phyloP scores from a whole-genome alignment of 2,797 vertebrate genomes.

The Centroberyx gerrardi region DNA sequence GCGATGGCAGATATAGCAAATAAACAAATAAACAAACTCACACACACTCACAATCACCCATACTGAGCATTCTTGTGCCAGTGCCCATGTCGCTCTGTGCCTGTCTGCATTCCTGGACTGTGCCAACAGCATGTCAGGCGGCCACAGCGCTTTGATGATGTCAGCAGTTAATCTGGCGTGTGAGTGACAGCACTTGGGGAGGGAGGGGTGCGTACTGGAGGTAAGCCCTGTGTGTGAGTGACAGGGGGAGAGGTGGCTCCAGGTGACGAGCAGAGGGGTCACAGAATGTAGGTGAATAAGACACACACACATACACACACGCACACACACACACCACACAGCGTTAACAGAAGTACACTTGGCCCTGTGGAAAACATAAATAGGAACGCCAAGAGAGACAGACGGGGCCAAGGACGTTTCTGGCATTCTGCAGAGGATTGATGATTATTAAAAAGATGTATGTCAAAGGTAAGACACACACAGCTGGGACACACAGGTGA shows the following conservation, averaged over 20 bases:
- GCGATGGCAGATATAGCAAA: slow-evolving; percentile 24
- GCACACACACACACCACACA: neutral
- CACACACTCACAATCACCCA: slow-evolving; percentile 50
- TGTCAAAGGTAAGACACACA: slow-evolving; percentile 64
- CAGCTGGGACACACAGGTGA: slow-evolving; percentile 71
- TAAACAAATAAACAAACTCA: slow-evolving; percentile 48
- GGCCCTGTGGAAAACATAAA: slow-evolving; percentile 45
- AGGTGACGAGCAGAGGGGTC: slow-evolving; percentile 80
- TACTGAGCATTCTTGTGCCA: slow-evolving; percentile 75
- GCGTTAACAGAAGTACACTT: slow-evolving; percentile 38
- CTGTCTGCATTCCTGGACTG: slow-evolving; percentile 81
- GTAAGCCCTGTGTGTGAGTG: slow-evolving; percentile 74
- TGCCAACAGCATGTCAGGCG: slow-evolving; percentile 81
- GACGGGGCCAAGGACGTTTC: slow-evolving; percentile 52
- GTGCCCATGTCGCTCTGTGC: slow-evolving; percentile 77
- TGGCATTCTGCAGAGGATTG: slow-evolving; percentile 54
- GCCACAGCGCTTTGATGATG: slow-evolving; percentile 84
- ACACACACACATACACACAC: slow-evolving; percentile 6
- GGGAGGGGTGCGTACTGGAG: slow-evolving; percentile 63
- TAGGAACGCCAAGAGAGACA: slow-evolving; percentile 30
- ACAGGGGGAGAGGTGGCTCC: slow-evolving; percentile 77
- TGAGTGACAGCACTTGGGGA: slow-evolving; percentile 80
- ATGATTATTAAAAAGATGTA: slow-evolving; percentile 70
- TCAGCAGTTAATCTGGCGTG: slow-evolving; percentile 84
- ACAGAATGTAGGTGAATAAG: slow-evolving; percentile 67